Percentiles rank a stretch among this genome's conserved stretches.
These are phyloP conservation scores for Promerops cafer DNA, from an alignment of 2,113 vertebrate species.

Conservation along the genomic window DNA sequence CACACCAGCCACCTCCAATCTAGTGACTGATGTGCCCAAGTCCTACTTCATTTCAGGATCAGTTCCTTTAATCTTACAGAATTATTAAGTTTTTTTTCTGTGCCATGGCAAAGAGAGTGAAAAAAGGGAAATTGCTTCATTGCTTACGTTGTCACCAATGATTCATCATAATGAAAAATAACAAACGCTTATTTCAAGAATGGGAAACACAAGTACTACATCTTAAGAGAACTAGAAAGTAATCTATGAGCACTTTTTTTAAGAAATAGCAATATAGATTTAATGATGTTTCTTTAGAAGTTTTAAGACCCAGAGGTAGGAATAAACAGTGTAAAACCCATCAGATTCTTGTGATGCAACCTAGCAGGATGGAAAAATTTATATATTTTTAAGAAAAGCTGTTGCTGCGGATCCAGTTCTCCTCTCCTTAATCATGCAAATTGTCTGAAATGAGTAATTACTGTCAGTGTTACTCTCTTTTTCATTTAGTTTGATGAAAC, in stretches of 20 bases:
- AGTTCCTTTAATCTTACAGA: slow-evolving; percentile 30
- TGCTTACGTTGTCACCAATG: not conserved
- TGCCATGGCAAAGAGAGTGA: not conserved
- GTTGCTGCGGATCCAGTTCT: not conserved
- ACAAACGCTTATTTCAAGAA: not conserved
- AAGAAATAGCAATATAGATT: not conserved
- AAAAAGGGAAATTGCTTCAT: slow-evolving; percentile 12
- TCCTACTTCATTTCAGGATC: slow-evolving; percentile 16
- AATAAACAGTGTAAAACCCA: not conserved
- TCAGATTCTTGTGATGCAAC: not conserved
- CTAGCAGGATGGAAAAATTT: not conserved
- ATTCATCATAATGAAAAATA: slow-evolving; percentile 11
- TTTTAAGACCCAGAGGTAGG: not conserved
- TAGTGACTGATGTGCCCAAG: not conserved
- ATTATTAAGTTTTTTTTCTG: not conserved
- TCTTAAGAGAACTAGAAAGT: not conserved
- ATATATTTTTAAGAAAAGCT: not conserved
- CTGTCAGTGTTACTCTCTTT: not conserved
- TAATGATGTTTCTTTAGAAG: not conserved
- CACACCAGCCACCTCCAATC: not conserved
- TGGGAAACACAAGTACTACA: not conserved
- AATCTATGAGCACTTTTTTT: not conserved
- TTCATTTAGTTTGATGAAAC: not conserved
- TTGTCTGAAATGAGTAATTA: not conserved
- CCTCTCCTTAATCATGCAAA: not conserved